Evolutionary conservation across 2,888 invertebrate species (phyloP), one percentile per base, ranked within the genome.

Genomic region (Rhagium mordax): DNA sequence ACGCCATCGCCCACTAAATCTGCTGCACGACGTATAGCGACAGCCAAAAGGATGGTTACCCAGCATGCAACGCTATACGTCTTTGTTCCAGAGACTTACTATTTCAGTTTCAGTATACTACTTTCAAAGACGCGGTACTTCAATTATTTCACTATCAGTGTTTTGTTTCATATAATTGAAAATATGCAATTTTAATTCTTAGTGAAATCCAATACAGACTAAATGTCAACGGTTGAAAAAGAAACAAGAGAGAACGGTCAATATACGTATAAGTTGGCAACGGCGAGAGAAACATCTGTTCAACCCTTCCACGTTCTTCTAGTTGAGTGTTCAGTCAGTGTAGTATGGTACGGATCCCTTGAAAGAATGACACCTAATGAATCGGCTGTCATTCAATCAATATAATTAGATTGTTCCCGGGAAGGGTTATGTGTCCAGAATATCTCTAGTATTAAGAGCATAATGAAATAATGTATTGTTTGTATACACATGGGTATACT

Each of bases 341-440:
- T 47, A 72, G 78, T 79, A 76, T 77, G 68, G 72, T 79, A 75
- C 76, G 71, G 72, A 78, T 79, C 84, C 82, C 82, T 79, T 75
- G 79, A 80, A 84, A 85, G 85, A 86, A 86, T 86, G 87, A 87
- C 87, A 87, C 83, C 87, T 87, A 88, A 88, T 87, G 87, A 88
- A 88, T 87, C 86, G 87, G 82, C 88, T 87, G 88, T 87, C 88
- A 87, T 87, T 88, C 88, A 88, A 88, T 88, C 88, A 88, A 87
- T 87, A 86, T 87, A 88, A 88, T 88, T 87, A 87, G 87, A 88
- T 88, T 88, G 87, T 86, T 86, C 83, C 81, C 75, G 79, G 83
- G 85, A 79, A 86, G 86, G 86, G 86, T 87, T 87, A 84, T 85
- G 86, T 86, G 86, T 85, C 83, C 83, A 81, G 86, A 86, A 87